These are phyloP conservation scores for Anagyrus pseudococci DNA, from an alignment of 2,888 invertebrate species.

Conservation along the genomic window DNA sequence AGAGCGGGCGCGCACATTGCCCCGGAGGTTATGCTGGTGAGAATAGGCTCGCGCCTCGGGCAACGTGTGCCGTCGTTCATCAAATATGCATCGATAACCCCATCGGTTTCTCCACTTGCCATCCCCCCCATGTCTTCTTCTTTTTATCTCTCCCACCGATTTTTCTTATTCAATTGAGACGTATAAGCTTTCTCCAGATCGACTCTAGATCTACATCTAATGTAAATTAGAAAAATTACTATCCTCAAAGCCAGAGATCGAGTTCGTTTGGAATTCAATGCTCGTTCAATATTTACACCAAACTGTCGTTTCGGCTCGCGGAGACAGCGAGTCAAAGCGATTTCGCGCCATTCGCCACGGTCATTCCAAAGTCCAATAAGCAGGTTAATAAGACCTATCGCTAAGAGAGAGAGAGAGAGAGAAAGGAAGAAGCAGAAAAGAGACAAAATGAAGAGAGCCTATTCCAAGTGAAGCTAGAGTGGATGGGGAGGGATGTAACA, in stretches of 20 bases:
- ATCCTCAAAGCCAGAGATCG: too few relatives aligned
- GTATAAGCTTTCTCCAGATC: not conserved
- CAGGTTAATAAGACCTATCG: conserved; percentile 14
- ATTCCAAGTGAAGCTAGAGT: too few relatives aligned
- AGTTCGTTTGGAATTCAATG: not conserved
- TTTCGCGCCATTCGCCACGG: not conserved
- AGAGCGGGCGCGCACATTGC: not conserved
- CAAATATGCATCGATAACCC: conserved; percentile 11
- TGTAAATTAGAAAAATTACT: too few relatives aligned
- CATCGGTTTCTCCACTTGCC: not conserved
- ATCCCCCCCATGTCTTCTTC: not conserved
- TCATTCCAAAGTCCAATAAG: not conserved
- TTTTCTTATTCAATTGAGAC: not conserved
- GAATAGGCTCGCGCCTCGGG: not conserved
- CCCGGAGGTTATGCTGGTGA: not conserved
- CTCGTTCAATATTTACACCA: too few relatives aligned
- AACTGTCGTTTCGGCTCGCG: too few relatives aligned
- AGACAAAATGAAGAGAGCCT: not conserved
- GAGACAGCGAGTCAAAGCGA: not conserved
- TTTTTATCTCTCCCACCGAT: not conserved
- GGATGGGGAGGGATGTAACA: not conserved
- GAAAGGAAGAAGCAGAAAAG: not conserved
- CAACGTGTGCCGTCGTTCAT: conserved; percentile 13
- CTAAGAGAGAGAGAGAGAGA: too few relatives aligned
- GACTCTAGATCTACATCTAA: too few relatives aligned